Conservation (phyloP, 2,113 vertebrate species). For the Sorex araneus region DNA sequence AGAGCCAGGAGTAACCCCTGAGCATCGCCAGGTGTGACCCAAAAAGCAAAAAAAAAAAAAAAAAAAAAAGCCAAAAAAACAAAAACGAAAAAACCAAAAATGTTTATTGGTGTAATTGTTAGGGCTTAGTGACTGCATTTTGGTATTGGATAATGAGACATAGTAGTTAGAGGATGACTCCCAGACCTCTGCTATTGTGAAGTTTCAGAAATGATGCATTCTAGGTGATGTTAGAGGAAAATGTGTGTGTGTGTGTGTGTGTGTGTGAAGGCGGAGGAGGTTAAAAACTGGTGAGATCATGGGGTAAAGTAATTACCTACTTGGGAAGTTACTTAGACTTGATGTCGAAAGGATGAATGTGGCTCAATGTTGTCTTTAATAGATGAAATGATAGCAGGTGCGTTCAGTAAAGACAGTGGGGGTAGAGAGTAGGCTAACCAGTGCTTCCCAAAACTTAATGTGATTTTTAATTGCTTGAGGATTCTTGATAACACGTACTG, state of each 20-base stretch:
- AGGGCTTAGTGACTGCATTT: slow-evolving; percentile 40
- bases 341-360: neutral
- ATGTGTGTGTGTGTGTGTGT: too few species aligned
- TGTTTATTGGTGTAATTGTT: neutral
- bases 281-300: neutral
- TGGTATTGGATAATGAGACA: slow-evolving; percentile 23
- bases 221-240: neutral
- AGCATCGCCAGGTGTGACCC: too few species aligned
- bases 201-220: slow-evolving; percentile 40
- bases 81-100: neutral
- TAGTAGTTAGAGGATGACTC: slow-evolving; percentile 34
- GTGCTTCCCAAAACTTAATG: neutral
- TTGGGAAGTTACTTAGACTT: slow-evolving; percentile 45
- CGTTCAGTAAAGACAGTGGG: slow-evolving; percentile 32
- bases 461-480: neutral
- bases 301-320: neutral
- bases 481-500: slow-evolving; percentile 15
- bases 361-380: slow-evolving; percentile 18
- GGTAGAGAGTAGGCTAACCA: neutral
- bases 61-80: too few species aligned
- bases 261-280: neutral
- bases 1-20: too few species aligned
- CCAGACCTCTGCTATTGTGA: neutral
- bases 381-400: neutral
- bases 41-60: too few species aligned